Percentiles rank a stretch among this genome's conserved stretches.
phyloP scores from a whole-genome alignment of 2,113 vertebrate species.

The Xiphophorus maculatus region DNA sequence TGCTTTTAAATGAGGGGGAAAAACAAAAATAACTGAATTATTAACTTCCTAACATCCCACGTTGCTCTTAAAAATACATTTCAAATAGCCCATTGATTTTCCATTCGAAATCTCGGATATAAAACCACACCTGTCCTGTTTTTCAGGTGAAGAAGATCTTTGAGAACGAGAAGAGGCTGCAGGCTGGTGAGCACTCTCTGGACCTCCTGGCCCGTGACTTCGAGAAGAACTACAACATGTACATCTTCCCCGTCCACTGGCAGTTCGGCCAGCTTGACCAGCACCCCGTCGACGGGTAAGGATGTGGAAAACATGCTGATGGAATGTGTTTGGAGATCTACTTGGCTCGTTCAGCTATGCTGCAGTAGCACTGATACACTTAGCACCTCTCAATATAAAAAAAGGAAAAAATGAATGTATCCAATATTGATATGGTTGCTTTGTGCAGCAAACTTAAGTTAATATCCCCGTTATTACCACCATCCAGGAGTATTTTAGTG shows the following conservation, averaged over 20 bases:
- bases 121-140: neutral
- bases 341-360: too few species aligned
- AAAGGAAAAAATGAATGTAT: too few species aligned
- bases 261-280: slow-evolving; percentile 98
- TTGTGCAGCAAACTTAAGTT: neutral
- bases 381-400: neutral
- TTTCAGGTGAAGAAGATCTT: slow-evolving; percentile 96
- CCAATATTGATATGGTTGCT: too few species aligned
- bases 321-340: neutral
- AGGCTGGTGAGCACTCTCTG: slow-evolving; percentile 91
- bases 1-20: too few species aligned
- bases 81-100: neutral
- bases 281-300: slow-evolving; percentile 93
- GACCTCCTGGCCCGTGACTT: slow-evolving; percentile 96
- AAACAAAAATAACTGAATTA: neutral
- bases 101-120: neutral
- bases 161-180: slow-evolving; percentile 95
- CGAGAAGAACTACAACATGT: slow-evolving; percentile 99
- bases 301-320: neutral
- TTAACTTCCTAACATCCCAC: neutral
- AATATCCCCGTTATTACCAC: neutral
- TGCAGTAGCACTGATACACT: neutral
- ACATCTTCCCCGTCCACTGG: slow-evolving; percentile 99
- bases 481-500: neutral
- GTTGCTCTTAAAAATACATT: neutral